These are phyloP conservation scores for Pocota personata DNA, from an alignment of 2,888 invertebrate genomes.

Conservation along the genomic window DNA sequence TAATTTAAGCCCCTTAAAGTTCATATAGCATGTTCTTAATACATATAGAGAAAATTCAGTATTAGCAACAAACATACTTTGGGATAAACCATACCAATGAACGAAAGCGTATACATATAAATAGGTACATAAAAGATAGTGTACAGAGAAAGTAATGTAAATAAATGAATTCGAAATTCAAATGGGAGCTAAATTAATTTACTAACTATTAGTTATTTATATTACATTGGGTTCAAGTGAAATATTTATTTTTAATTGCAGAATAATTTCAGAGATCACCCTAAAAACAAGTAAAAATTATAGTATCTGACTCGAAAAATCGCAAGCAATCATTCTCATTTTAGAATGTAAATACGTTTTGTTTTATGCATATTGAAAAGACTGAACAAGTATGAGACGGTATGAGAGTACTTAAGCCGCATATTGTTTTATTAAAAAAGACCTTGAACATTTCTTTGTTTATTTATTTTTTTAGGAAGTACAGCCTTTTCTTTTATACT, in stretches of 20 bases:
- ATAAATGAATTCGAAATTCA: constrained; percentile 27
- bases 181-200: not conserved
- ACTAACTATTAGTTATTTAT: not conserved
- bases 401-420: too few species aligned
- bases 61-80: constrained; percentile 55
- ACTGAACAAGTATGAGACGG: not conserved
- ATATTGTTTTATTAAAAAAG: too few species aligned
- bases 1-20: constrained; percentile 41
- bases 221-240: not conserved
- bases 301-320: not conserved
- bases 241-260: not conserved
- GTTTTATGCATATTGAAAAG: not conserved
- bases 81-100: constrained; percentile 15
- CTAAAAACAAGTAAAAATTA: not conserved
- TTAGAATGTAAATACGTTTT: not conserved
- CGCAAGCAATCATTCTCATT: not conserved
- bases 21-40: constrained; percentile 12
- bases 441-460: too few species aligned
- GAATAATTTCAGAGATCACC: not conserved
- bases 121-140: not conserved
- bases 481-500: too few species aligned
- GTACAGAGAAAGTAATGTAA: constrained; percentile 53
- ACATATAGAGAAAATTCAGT: constrained; percentile 52
- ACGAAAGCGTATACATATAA: not conserved
- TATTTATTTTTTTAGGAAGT: too few species aligned